Conservation (phyloP, 2,113 vertebrate species). For the Gallinago paraguaiae region DNA sequence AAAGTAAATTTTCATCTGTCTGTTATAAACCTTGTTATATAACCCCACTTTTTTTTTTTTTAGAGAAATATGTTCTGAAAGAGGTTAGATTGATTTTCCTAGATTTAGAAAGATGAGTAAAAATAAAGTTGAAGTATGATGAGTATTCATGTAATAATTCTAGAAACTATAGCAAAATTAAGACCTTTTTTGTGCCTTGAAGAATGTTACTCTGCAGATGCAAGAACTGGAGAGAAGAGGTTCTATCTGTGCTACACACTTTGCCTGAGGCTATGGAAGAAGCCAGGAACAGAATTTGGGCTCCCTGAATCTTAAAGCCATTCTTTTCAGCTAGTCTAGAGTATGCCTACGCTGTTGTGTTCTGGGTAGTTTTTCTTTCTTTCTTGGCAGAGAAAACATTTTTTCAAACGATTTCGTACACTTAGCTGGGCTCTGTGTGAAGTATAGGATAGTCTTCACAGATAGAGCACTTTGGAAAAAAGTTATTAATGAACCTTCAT, state of each 20-base stretch:
- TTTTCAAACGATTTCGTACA: background rate
- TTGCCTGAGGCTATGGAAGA: background rate
- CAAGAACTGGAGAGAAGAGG: background rate
- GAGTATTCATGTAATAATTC: conserved; percentile 32
- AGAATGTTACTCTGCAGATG: background rate
- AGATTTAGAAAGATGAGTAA: conserved; percentile 33
- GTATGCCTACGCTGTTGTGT: background rate
- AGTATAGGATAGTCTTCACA: background rate
- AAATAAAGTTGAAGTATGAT: conserved; percentile 35
- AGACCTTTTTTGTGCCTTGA: background rate
- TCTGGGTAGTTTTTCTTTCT: background rate
- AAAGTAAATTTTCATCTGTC: background rate
- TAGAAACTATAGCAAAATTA: conserved; percentile 24
- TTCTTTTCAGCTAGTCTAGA: background rate
- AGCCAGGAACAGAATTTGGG: background rate
- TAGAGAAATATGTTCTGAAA: conserved; percentile 30
- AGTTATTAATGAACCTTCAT: conserved; percentile 58
- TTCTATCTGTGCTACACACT: background rate
- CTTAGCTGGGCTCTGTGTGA: background rate
- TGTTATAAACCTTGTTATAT: background rate
- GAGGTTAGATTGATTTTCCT: conserved; percentile 28
- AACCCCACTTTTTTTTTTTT: conserved; percentile 26
- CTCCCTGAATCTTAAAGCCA: background rate
- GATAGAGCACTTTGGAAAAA: background rate
- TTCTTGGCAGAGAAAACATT: background rate